Base-by-base conservation (phyloP, 2,888 invertebrate genomes). In the Rhagonycha fulva region DNA sequence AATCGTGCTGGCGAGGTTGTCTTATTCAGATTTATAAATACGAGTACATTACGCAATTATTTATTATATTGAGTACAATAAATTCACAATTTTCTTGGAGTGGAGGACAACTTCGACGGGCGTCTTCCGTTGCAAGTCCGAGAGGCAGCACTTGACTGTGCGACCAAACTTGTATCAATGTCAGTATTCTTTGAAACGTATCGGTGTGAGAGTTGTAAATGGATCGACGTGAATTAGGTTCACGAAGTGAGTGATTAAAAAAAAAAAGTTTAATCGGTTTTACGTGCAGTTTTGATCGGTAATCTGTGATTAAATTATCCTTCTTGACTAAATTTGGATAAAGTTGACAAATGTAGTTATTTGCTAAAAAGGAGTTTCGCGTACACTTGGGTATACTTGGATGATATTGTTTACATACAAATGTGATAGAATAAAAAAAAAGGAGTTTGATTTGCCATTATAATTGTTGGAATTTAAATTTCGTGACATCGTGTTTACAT, bases 291-390 rank as follows among this genome's bases (percentile, higher is more conserved):
- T 74, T 66, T 10, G 66, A 66, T 74, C 32, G 70, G 71, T 23
- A 14, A 60, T 71, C 19, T 24, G 61, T 32, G 62, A 63, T 69
- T 79, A 78, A 79, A 76, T 79, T 78, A 79, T 80, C 77, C 79
- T 60, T 71, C 28, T 70, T 70, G 67, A 79, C 75, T 79, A 78
- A 80, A 76, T 78, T 79, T 75, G 77, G 77, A 80, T 79, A 77
- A 78, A 78, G 80, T 76, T 81, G 80, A 81, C 80, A 79, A 79
- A 80, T 80, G 77, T 76, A 66, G 75, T 71, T 67, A 71, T 32
- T 63, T 74, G 47, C 72, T 79, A 77, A 80, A 78, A 78, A 79
- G 76, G 79, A 66, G 73, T 68, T 72, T 68, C 47, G 67, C 67
- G 68, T 75, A 68, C 74, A 28, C 71, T 75, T 75, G 60, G 62